phyloP scores from a whole-genome alignment of 2,888 invertebrate species.

The Hydrotaea diabolus region DNA sequence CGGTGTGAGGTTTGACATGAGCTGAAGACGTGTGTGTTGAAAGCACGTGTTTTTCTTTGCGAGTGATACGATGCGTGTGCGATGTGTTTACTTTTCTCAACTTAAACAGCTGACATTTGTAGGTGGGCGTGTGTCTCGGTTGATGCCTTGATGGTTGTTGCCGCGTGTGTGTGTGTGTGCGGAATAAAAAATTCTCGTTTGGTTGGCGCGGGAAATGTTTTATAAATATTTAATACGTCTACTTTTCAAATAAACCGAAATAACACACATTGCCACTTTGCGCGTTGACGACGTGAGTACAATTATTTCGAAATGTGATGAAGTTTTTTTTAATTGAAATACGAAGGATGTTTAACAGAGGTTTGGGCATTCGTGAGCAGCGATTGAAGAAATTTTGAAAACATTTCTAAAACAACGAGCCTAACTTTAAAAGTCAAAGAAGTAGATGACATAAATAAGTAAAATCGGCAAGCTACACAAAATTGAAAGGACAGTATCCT shows the following conservation, averaged over 20 bases:
- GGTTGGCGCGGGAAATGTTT: constrained; percentile 32
- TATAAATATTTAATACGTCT: constrained; percentile 57
- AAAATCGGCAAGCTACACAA: too few relatives aligned
- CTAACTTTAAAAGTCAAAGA: too few relatives aligned
- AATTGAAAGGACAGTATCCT: too few relatives aligned
- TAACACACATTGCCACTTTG: neutral
- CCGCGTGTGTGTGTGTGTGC: neutral
- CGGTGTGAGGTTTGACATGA: too few relatives aligned
- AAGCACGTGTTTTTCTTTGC: neutral
- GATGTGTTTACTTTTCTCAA: constrained; percentile 16
- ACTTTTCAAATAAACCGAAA: constrained; percentile 38
- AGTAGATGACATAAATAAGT: too few relatives aligned
- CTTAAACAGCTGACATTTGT: constrained; percentile 8
- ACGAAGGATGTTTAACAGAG: constrained; percentile 55
- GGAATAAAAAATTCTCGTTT: constrained; percentile 15
- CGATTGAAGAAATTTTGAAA: too few relatives aligned
- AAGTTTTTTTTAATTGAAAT: neutral
- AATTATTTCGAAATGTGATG: neutral
- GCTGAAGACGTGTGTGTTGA: neutral
- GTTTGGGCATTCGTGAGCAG: too few relatives aligned
- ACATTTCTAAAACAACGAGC: too few relatives aligned
- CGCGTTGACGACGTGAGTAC: too few relatives aligned
- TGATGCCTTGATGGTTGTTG: too few relatives aligned
- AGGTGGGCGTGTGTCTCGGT: constrained; percentile 3
- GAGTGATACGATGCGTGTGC: neutral